These are phyloP conservation scores for Blastobasis lacticolella DNA, from an alignment of 2,888 invertebrate genomes.

Conservation along the genomic window DNA sequence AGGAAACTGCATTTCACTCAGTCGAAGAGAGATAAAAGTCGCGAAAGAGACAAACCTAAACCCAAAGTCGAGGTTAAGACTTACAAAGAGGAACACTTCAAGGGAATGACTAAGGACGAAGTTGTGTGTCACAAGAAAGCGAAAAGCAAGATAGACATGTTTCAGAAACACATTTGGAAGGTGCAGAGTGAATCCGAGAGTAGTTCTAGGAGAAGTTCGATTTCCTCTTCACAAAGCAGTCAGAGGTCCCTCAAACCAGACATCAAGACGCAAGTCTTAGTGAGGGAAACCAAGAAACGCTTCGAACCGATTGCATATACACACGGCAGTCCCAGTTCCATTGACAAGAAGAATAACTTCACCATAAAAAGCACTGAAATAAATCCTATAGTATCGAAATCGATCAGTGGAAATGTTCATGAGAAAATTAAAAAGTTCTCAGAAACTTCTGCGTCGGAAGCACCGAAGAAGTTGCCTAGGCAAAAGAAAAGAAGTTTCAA, in stretches of 20 bases:
- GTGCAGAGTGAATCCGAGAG: constrained; percentile 55
- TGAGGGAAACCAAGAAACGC: constrained; percentile 49
- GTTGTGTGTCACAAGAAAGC: constrained; percentile 60
- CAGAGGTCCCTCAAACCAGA: constrained; percentile 25
- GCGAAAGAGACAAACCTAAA: constrained; percentile 32
- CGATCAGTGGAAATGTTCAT: constrained; percentile 51
- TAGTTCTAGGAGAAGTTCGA: constrained; percentile 50
- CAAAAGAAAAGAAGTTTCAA: constrained; percentile 50
- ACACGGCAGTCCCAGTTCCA: constrained; percentile 33
- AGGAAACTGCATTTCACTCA: constrained; percentile 55
- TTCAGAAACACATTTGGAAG: constrained; percentile 62
- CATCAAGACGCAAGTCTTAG: constrained; percentile 26
- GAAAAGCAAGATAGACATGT: constrained; percentile 64
- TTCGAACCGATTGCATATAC: constrained; percentile 44
- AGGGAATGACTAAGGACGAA: constrained; percentile 51
- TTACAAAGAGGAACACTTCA: constrained; percentile 50
- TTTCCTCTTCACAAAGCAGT: constrained; percentile 45
- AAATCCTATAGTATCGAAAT: constrained; percentile 36
- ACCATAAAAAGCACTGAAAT: constrained; percentile 26
- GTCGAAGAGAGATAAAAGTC: constrained; percentile 46
- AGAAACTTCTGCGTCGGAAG: constrained; percentile 34
- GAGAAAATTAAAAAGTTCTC: constrained; percentile 65
- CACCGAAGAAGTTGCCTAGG: constrained; percentile 41
- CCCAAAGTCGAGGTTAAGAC: constrained; percentile 62
- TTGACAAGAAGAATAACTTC: constrained; percentile 34